These are phyloP conservation scores for Lamellibrachia luymesi DNA, from an alignment of 1,140 invertebrate genomes.

Conservation along the genomic window DNA sequence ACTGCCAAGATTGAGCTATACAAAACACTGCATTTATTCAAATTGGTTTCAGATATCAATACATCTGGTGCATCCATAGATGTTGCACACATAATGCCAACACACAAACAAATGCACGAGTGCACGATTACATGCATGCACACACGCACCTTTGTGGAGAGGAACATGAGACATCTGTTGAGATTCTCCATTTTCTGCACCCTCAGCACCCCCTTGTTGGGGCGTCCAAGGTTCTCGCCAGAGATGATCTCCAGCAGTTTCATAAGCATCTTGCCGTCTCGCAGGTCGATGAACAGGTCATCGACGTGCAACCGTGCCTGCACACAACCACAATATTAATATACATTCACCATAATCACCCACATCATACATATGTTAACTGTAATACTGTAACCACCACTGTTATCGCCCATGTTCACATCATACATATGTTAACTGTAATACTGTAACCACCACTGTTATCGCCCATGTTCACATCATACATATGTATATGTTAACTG, in stretches of 20 bases:
- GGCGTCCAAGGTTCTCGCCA: conserved; percentile 93
- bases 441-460: too few species aligned
- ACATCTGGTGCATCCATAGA: neutral
- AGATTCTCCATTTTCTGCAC: conserved; percentile 99
- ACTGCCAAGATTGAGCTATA: too few species aligned
- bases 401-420: too few species aligned
- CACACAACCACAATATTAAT: neutral
- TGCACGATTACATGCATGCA: neutral
- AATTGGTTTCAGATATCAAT: neutral
- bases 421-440: too few species aligned
- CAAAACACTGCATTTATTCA: neutral
- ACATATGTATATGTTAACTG: too few species aligned
- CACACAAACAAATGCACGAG: conserved; percentile 4
- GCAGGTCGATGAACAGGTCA: conserved; percentile 93
- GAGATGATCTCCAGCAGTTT: conserved; percentile 99
- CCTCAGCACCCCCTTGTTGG: conserved; percentile 94
- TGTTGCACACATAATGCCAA: neutral
- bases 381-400: too few species aligned
- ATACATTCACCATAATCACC: too few species aligned
- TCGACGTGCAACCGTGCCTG: conserved; percentile 68
- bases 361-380: too few species aligned
- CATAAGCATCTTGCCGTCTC: conserved; percentile 91
- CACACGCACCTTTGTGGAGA: conserved; percentile 85
- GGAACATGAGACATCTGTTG: conserved; percentile 95
- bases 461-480: too few species aligned